Percentiles rank a stretch among this genome's conserved stretches.
phyloP scores from a whole-genome alignment of 2,888 invertebrate species.

The Stictocephala bisonia region DNA sequence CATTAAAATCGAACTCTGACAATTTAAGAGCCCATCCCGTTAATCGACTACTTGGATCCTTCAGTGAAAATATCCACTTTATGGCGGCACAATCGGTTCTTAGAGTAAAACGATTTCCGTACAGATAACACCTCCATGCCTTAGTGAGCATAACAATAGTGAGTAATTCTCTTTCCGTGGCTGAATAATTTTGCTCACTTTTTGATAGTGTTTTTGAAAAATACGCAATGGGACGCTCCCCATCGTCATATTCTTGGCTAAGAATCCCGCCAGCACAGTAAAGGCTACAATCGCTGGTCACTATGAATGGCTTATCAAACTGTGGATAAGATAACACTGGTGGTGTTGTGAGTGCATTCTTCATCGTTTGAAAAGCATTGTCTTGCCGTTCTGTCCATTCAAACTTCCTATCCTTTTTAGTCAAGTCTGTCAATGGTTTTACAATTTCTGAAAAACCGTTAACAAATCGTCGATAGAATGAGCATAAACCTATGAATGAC shows the following conservation, averaged over 20 bases:
- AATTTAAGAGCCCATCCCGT: slow-evolving; percentile 48
- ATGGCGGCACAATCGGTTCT: slow-evolving; percentile 49
- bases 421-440: too few species aligned
- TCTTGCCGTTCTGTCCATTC: too few species aligned
- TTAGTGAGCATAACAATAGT: slow-evolving; percentile 50
- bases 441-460: too few species aligned
- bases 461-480: slow-evolving; percentile 20
- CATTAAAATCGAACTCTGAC: slow-evolving; percentile 43
- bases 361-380: too few species aligned
- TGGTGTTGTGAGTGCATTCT: too few species aligned
- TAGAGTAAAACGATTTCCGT: slow-evolving; percentile 45
- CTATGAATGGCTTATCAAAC: too few species aligned
- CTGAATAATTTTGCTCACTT: too few species aligned
- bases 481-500: neutral
- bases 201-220: slow-evolving; percentile 47
- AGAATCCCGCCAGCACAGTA: too few species aligned
- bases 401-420: too few species aligned
- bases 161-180: slow-evolving; percentile 51
- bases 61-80: slow-evolving; percentile 46
- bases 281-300: too few species aligned
- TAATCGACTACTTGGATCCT: slow-evolving; percentile 47
- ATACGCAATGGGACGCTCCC: slow-evolving; percentile 54
- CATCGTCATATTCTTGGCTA: too few species aligned
- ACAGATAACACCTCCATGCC: slow-evolving; percentile 50
- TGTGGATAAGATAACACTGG: too few species aligned